Percentiles rank a stretch among this genome's conserved stretches.
phyloP scores from a whole-genome alignment of 2,113 vertebrate genomes.

The Pipa parva region DNA sequence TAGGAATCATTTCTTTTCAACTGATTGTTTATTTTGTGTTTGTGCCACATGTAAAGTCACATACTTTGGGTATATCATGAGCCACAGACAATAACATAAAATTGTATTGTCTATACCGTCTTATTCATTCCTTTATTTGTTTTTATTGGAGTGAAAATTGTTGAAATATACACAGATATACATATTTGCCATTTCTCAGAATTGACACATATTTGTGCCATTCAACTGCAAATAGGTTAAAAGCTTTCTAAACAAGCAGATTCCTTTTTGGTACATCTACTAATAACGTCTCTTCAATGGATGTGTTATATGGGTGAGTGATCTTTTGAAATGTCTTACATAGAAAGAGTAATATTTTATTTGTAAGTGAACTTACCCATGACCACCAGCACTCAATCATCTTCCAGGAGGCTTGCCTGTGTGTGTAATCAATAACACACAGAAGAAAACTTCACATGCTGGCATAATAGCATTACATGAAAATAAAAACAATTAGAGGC shows the following conservation, averaged over 20 bases:
- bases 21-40: no score
- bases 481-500: slow-evolving; percentile 41
- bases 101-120: no score
- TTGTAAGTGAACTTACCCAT: slow-evolving; percentile 6
- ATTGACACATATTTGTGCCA: no score
- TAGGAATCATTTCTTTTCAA: no score
- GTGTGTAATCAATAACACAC: slow-evolving; percentile 23
- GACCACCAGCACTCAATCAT: slow-evolving; percentile 18
- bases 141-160: no score
- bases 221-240: background rate
- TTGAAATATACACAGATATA: no score
- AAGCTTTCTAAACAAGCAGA: background rate
- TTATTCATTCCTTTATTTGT: no score
- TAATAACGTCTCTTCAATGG: background rate
- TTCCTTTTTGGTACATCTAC: background rate
- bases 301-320: background rate
- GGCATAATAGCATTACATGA: slow-evolving; percentile 32
- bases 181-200: no score
- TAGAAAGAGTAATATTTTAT: slow-evolving; percentile 17
- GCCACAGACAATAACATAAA: no score
- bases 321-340: background rate
- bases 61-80: no score
- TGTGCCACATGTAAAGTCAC: no score
- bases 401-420: background rate
- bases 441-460: background rate